Evolutionary conservation across 2,888 invertebrate species (phyloP), one percentile per base, ranked within the genome.

Genomic region (Scaptomyza polygonia): DNA sequence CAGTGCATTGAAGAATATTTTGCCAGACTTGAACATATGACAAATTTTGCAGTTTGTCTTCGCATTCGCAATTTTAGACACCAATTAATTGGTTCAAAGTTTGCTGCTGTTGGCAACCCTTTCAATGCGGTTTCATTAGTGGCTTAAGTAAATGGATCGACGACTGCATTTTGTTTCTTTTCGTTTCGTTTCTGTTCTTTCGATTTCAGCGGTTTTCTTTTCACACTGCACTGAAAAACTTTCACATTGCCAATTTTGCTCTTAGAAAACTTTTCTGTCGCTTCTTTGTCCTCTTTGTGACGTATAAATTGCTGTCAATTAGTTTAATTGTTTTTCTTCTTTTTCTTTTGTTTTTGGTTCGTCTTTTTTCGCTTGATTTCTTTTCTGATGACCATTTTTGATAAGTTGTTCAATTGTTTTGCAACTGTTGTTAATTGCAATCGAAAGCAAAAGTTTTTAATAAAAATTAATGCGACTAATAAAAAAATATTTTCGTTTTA

Each of bases 291-390:
- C 52, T 54, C 45, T 57, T 69, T 81, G 76, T 53, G 72, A 69
- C 82, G 67, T 84, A 77, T 77, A 82, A 82, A 87, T 85, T 81
- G 87, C 85, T 77, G 75, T 72, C 85, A 81, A 81, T 81, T 86
- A 81, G 81, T 84, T 86, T 81, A 81, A 81, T 81, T 81, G 81
- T 85, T 82, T 86, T 73, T 67, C 66, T 63, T 69, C 66, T 61
- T 62, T 65, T 58, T 54, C 63, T 49, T 48, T 56, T 25, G 42
- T 49, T 48, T 14, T 34, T 0, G 5, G 7, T 14, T 12, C 3
- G 49, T 56, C 40, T 48, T 49, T 58, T 54, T 52, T 58, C 40
- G 39, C 21, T 47, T 29, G 51, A 53, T 61, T 51, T 47, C 53
- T 36, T 59, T 65, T n/a, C n/a, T 53, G 53, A 73, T 69, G 66